Evolutionary conservation across 2,113 vertebrate genomes (phyloP).

Genomic region (Meles meles): DNA sequence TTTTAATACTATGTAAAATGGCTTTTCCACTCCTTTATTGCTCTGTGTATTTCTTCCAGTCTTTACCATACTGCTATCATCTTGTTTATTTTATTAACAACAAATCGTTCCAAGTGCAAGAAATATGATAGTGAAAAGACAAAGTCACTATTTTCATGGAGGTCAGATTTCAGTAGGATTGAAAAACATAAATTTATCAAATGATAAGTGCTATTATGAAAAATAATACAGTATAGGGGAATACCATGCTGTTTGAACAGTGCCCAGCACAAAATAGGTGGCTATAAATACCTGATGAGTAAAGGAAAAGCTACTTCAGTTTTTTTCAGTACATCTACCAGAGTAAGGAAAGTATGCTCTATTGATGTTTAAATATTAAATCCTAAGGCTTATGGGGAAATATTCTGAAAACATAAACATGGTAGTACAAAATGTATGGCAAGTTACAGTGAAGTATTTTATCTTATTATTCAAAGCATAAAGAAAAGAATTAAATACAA

Average conservation of each 20-base stretch:
- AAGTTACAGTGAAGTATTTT: not conserved
- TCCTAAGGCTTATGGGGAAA: not conserved
- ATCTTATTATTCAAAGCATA: not conserved
- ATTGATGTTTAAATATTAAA: slow-evolving; percentile 1
- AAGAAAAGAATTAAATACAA: not conserved
- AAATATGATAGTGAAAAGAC: not conserved
- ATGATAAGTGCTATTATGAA: not conserved
- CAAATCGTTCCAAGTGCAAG: not conserved
- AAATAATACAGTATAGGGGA: slow-evolving; percentile 6
- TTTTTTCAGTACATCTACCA: not conserved
- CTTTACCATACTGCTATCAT: not conserved
- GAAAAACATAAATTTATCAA: not conserved
- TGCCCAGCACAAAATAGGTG: not conserved
- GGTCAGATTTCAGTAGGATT: not conserved
- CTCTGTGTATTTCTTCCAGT: not conserved
- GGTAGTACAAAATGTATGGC: not conserved
- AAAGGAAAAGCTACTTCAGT: not conserved
- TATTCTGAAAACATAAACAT: not conserved
- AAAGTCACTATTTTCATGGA: not conserved
- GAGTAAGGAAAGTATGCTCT: not conserved
- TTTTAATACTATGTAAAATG: not conserved
- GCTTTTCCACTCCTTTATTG: not conserved
- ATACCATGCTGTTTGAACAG: not conserved
- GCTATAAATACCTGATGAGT: not conserved
- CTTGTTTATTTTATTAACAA: slow-evolving; percentile 7